Evolutionary conservation across 2,888 invertebrate genomes (phyloP), one percentile per base, ranked within the genome.

Genomic region (Eupithecia pulchellata): DNA sequence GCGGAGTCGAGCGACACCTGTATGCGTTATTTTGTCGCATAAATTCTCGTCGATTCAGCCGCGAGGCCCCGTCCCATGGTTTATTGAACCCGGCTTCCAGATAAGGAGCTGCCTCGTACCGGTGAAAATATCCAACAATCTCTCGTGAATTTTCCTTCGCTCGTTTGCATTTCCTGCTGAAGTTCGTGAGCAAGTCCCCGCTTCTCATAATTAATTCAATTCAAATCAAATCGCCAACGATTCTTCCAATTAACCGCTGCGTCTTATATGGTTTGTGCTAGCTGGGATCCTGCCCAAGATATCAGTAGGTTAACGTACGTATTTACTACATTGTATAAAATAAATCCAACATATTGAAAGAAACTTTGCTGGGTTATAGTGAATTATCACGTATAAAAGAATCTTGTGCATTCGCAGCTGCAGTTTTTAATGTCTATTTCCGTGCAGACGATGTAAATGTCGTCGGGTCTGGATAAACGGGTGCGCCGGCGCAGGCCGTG

Each of bases 1-100:
- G 85, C 86, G 82, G 84, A 85, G 82, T 80, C 78, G 75, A 80
- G 86, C 91, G 92, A 93, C 93, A 93, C 93, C 92, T 93, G 92
- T 92, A 92, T 92, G 90, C 91, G 84, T 91, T 91, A 93, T 91
- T 91, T 91, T 90, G 91, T 91, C 90, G 86, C 88, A 91, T 93
- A 93, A 93, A 92, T 93, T 86, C 86, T 84, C 83, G 84, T 82
- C 88, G 88, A 89, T 91, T 90, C 90, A 88, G 88, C 84, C 86
- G 86, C 84, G 82, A 82, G 81, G 83, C 81, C 42, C 83, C 84
- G 81, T 86, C 84, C 80, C 84, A 83, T 89, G 85, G 92, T 93
- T 92, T 92, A 91, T 92, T 92, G 90, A 92, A 91, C 92, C 85
- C 86, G 71, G 79, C 80, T 83, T 85, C 84, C 86, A 89, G 91